A percentile compares a stretch with the other conserved stretches of the same genome.
Evolutionary conservation across 2,113 vertebrate species (phyloP).

Genomic region (Gavialis gangeticus): DNA sequence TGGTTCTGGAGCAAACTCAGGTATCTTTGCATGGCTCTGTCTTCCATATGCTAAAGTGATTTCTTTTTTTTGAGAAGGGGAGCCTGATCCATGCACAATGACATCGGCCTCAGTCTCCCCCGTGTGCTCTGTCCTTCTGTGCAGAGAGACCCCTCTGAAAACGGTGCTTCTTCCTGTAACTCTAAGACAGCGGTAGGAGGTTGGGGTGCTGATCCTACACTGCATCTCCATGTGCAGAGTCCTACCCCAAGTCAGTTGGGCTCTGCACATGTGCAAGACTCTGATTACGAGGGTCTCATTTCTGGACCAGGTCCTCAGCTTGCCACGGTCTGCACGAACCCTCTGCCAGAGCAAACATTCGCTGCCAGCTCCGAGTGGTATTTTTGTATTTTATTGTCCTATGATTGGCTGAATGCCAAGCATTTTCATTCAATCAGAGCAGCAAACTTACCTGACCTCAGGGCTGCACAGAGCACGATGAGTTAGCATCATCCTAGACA

Average conservation of each 20-base stretch:
- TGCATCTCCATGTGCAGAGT: neutral
- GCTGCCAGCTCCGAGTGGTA: slow-evolving; percentile 2
- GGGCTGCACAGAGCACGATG: slow-evolving; percentile 39
- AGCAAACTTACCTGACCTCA: slow-evolving; percentile 39
- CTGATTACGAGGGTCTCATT: slow-evolving; percentile 36
- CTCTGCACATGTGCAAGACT: slow-evolving; percentile 11
- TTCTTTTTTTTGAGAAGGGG: neutral
- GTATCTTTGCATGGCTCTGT: neutral
- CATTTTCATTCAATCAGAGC: slow-evolving; percentile 33
- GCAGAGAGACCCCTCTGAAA: neutral
- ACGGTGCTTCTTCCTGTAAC: neutral
- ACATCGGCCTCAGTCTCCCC: neutral
- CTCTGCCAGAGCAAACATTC: slow-evolving; percentile 62
- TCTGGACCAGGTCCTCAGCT: neutral
- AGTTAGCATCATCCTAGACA: slow-evolving; percentile 24
- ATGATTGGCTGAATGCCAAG: slow-evolving; percentile 48
- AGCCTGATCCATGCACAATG: neutral
- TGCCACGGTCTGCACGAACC: neutral
- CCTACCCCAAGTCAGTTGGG: neutral
- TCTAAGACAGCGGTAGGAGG: neutral
- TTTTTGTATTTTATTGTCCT: slow-evolving; percentile 8
- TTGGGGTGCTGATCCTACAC: neutral
- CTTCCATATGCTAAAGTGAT: neutral
- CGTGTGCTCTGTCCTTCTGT: neutral
- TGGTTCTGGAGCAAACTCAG: neutral